These are phyloP conservation scores for Trichonephila clavipes DNA, from an alignment of 1,140 invertebrate genomes.

Conservation along the genomic window DNA sequence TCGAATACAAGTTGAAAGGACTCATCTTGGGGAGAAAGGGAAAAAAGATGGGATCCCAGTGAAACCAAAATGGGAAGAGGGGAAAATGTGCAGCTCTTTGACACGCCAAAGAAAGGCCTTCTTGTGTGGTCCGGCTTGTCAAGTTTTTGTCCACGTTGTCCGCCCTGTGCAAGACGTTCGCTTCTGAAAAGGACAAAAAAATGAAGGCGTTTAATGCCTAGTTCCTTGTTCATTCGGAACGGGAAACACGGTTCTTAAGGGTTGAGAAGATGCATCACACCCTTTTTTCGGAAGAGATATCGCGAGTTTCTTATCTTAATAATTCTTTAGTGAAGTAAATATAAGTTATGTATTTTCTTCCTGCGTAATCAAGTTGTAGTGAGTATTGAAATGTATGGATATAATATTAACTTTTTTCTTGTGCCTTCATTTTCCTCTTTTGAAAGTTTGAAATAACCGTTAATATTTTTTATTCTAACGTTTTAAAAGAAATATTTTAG, in stretches of 20 bases:
- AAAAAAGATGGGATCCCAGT: not conserved
- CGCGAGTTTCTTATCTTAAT: not conserved
- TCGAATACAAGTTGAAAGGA: too few relatives aligned
- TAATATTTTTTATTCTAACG: too few relatives aligned
- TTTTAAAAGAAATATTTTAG: too few relatives aligned
- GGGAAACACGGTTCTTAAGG: not conserved
- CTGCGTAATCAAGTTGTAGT: too few relatives aligned
- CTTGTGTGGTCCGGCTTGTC: constrained; percentile 60
- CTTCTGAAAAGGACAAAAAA: constrained; percentile 15
- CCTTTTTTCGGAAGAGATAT: not conserved
- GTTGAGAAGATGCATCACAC: not conserved
- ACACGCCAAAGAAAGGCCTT: constrained; percentile 35
- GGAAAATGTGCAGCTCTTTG: constrained; percentile 17
- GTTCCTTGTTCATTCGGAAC: constrained; percentile 11
- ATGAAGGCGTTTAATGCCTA: not conserved
- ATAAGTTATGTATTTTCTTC: too few relatives aligned
- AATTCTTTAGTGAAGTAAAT: too few relatives aligned
- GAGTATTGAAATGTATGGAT: too few relatives aligned
- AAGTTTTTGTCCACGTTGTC: constrained; percentile 45
- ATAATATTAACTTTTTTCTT: too few relatives aligned
- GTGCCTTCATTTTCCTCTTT: too few relatives aligned
- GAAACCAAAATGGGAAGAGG: constrained; percentile 34
- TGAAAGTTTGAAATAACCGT: too few relatives aligned
- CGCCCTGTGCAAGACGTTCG: not conserved
- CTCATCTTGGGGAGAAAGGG: not conserved